phyloP scores from a whole-genome alignment of 2,888 invertebrate genomes.

The Asteroscopus sphinx region DNA sequence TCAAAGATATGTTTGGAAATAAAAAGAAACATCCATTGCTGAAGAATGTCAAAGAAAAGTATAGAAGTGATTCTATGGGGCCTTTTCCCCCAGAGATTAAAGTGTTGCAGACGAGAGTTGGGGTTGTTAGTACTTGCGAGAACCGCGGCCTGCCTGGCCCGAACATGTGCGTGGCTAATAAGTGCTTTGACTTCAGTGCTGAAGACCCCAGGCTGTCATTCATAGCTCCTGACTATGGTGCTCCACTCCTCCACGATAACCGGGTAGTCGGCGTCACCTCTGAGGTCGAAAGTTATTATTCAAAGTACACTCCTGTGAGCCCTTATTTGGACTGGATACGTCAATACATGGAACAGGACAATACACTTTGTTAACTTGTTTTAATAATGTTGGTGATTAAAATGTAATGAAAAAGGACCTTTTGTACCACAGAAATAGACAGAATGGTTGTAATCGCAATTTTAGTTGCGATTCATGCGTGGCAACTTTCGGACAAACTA shows the following conservation, averaged over 20 bases:
- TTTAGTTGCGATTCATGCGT: no score
- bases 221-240: conserved; percentile 11
- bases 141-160: background rate
- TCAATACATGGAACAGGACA: background rate
- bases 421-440: no score
- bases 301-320: conserved; percentile 18
- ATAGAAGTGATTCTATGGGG: background rate
- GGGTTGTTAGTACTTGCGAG: background rate
- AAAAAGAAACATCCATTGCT: background rate
- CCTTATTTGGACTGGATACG: conserved; percentile 16
- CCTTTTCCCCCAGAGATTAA: background rate
- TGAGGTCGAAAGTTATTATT: background rate
- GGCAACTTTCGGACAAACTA: no score
- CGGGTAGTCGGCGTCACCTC: conserved; percentile 17
- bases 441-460: no score
- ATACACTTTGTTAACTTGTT: background rate
- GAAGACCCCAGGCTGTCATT: background rate
- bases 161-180: conserved; percentile 4
- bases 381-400: no score
- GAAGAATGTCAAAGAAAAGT: background rate
- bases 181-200: conserved; percentile 1
- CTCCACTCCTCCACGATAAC: conserved; percentile 19
- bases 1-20: background rate
- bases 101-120: background rate
- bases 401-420: no score